Percentiles rank a stretch among this genome's conserved stretches.
phyloP scores from a whole-genome alignment of 2,113 vertebrate species.

The Oxyruncus cristatus region DNA sequence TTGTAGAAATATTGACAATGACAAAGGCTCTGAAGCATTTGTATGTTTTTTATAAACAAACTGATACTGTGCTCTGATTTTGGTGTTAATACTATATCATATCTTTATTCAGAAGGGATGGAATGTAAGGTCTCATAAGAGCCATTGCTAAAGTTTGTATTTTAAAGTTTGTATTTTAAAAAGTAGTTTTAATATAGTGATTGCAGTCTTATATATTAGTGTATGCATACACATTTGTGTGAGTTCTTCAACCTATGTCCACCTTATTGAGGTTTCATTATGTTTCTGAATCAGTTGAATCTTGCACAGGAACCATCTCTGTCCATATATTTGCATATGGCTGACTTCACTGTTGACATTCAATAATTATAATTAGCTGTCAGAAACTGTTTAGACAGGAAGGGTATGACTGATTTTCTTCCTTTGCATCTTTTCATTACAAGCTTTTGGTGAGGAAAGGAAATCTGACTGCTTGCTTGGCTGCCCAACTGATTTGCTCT shows the following conservation, averaged over 20 bases:
- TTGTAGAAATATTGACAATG: neutral
- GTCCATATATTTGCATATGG: neutral
- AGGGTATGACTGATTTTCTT: neutral
- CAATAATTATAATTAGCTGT: conserved; percentile 24
- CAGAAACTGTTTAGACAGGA: conserved; percentile 26
- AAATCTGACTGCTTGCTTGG: neutral
- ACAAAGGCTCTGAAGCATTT: neutral
- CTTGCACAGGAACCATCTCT: neutral
- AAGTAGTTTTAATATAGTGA: neutral
- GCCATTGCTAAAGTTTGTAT: neutral
- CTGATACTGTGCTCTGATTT: neutral
- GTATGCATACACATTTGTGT: neutral
- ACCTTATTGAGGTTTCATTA: fast-evolving
- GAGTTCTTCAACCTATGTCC: neutral
- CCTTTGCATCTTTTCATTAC: neutral
- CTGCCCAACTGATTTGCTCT: neutral
- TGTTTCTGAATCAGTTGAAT: neutral
- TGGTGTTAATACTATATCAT: neutral
- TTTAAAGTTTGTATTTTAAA: neutral
- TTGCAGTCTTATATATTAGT: neutral
- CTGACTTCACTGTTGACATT: conserved; percentile 2
- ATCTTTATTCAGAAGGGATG: neutral
- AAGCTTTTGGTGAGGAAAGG: neutral
- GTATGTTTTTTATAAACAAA: neutral
- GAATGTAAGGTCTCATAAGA: neutral